Conservation (phyloP, 2,797 vertebrate genomes). For the Petrocephalus schoutedeni region DNA sequence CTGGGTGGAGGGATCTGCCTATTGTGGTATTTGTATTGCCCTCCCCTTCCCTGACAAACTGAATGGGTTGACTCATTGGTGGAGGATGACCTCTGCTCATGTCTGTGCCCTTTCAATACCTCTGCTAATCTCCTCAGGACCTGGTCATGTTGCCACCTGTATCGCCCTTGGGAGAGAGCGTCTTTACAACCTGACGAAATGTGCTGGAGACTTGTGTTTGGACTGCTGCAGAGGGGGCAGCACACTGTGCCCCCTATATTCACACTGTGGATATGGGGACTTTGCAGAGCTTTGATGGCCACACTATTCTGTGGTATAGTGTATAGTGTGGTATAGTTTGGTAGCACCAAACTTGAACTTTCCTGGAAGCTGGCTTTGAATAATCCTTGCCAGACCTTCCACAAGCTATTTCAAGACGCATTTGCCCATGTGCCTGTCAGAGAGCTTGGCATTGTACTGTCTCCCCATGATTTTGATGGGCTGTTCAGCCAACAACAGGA, state of each 20-base stretch:
- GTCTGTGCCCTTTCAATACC: no score
- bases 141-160: background rate
- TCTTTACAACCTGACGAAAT: background rate
- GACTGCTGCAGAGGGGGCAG: background rate
- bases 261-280: background rate
- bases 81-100: no score
- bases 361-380: background rate
- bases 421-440: background rate
- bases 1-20: no score
- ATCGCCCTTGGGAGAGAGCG: background rate
- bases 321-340: background rate
- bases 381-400: background rate
- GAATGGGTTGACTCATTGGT: no score
- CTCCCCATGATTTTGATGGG: background rate
- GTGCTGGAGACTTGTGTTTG: background rate
- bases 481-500: background rate
- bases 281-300: background rate
- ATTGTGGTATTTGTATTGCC: no score
- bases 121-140: background rate
- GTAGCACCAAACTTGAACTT: background rate
- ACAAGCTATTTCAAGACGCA: background rate
- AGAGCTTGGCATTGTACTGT: background rate
- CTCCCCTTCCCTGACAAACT: no score
- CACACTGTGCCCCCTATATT: background rate
- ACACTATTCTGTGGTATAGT: background rate